These are phyloP conservation scores for Micromesistius poutassou DNA, from an alignment of 2,797 vertebrate genomes.

Conservation along the genomic window DNA sequence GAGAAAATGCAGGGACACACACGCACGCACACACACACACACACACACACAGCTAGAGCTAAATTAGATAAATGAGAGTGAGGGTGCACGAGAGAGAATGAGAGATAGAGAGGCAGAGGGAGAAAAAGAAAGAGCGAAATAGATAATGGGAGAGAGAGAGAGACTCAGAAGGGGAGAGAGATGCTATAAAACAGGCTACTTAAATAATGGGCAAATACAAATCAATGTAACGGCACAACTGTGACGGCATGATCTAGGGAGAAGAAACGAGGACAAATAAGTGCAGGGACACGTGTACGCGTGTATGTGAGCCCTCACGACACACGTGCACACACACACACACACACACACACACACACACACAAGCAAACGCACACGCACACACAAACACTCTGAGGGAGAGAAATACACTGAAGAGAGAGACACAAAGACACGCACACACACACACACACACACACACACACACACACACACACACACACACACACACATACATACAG, in stretches of 20 bases:
- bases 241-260: conserved; percentile 13
- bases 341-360: neutral
- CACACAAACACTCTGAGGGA: conserved; percentile 16
- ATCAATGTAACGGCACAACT: conserved; percentile 26
- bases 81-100: too few relatives aligned
- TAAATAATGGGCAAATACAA: conserved; percentile 15
- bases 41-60: too few relatives aligned
- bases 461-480: neutral
- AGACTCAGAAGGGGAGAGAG: too few relatives aligned
- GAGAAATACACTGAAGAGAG: too few relatives aligned
- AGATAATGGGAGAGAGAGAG: too few relatives aligned
- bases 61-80: too few relatives aligned
- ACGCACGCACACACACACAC: too few relatives aligned
- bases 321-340: neutral
- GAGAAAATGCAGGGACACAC: conserved; percentile 17
- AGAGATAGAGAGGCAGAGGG: too few relatives aligned
- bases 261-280: too few relatives aligned
- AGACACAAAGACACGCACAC: too few relatives aligned
- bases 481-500: neutral
- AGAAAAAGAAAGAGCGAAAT: too few relatives aligned
- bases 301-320: neutral
- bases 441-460: neutral
- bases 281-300: too few relatives aligned
- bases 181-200: neutral
- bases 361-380: conserved; percentile 19